Evolutionary conservation across 2,888 invertebrate species (phyloP), one percentile per base, ranked within the genome.

Genomic region (Harmothoe impar): DNA sequence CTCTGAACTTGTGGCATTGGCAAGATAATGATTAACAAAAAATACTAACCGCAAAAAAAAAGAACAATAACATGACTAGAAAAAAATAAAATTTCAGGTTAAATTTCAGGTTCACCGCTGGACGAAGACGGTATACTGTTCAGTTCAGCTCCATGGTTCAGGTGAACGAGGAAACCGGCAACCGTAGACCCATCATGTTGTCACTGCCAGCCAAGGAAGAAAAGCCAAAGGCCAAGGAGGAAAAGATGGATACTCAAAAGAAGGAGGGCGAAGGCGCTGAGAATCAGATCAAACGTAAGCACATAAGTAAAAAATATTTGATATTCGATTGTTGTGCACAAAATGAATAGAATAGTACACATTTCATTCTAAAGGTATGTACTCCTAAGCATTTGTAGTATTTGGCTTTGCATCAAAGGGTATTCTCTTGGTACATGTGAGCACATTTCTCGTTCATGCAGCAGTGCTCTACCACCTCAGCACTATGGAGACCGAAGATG

Each of bases 131-230:
- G 62, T 98, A 98, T 94, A 97, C 97, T 0, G 97, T 98, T 3
- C 97, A 97, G 90, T 98, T 98, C 94, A 97, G 97, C 54, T 97
- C 97, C 90, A 98, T 98, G 98, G 97, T 97, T 0, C 98, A 98
- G 96, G 95, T 96, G 23, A 98, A 98, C 95, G 98, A 98, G 94
- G 98, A 98, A 93, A 98, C 97, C 43, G 97, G 97, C n/a, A 98
- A 97, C 93, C 97, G 97, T 93, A 96, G 98, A 89, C 98, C 98
- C 0, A 97, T 98, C 33, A 97, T 97, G 93, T 97, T 98, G 95
- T 97, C 96, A 56, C 94, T 96, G 33, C 95, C 95, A 51, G 91
- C 93, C 17, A 93, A 93, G 89, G 94, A 95, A 91, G 94, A 92
- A 29, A 91, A 92, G 31, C 56, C 89, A 29, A 91, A 92, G 56